A percentile compares a stretch with the other conserved stretches of the same genome.
phyloP scores from a whole-genome alignment of 2,888 invertebrate species.

The Sesia bembeciformis region DNA sequence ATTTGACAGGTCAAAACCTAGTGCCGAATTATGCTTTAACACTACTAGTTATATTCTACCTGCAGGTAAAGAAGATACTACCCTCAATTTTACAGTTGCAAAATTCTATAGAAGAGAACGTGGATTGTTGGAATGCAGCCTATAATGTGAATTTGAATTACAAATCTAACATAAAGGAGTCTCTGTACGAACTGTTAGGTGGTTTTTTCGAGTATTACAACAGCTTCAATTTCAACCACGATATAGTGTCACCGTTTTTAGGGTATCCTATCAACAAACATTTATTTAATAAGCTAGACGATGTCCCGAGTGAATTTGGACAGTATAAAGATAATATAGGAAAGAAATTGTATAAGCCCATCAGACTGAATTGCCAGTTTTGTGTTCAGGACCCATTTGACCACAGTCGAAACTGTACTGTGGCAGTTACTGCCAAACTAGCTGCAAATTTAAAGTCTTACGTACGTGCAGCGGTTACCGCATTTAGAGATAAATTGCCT shows the following conservation, averaged over 20 bases:
- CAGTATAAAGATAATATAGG: slow-evolving; percentile 42
- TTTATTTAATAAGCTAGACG: slow-evolving; percentile 28
- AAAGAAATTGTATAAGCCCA: slow-evolving; percentile 16
- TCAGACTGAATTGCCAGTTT: slow-evolving; percentile 41
- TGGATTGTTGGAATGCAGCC: slow-evolving; percentile 76
- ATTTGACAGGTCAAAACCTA: slow-evolving; percentile 69
- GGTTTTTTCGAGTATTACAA: slow-evolving; percentile 79
- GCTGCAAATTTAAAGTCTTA: no score
- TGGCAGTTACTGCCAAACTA: slow-evolving; percentile 23
- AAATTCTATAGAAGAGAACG: slow-evolving; percentile 15
- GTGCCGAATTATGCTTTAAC: slow-evolving; percentile 80
- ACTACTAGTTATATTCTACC: slow-evolving; percentile 79
- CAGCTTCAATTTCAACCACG: slow-evolving; percentile 66
- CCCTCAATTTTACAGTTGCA: slow-evolving; percentile 72
- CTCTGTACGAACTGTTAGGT: slow-evolving; percentile 65
- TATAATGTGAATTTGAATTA: slow-evolving; percentile 39
- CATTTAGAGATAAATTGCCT: no score
- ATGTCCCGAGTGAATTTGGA: slow-evolving; percentile 31
- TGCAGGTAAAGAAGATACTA: slow-evolving; percentile 76
- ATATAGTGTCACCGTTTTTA: slow-evolving; percentile 75
- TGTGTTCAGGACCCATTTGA: slow-evolving; percentile 79
- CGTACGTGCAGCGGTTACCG: no score
- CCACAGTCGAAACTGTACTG: slow-evolving; percentile 63
- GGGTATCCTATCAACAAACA: slow-evolving; percentile 58
- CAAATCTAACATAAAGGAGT: slow-evolving; percentile 24